These are phyloP conservation scores for Drosophila meridiana DNA, from an alignment of 2,888 invertebrate genomes.

Conservation along the genomic window DNA sequence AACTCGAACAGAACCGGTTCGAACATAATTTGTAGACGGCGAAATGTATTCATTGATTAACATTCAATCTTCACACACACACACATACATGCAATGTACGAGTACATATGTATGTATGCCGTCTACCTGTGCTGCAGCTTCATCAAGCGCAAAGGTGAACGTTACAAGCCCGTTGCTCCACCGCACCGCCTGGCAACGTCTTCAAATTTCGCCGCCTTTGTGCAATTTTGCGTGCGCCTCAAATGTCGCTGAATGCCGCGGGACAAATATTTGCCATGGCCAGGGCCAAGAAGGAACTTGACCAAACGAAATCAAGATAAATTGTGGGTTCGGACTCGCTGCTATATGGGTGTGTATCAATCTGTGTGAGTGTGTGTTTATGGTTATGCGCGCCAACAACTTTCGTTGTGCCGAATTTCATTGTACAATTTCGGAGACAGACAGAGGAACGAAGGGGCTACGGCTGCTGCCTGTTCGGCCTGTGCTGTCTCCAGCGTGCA, in stretches of 20 bases:
- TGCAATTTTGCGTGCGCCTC: conserved; percentile 48
- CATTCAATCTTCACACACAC: conserved; percentile 54
- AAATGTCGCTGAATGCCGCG: conserved; percentile 24
- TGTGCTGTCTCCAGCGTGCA: conserved; percentile 23
- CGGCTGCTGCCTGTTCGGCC: background rate
- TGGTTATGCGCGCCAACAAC: conserved; percentile 63
- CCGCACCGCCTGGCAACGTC: background rate
- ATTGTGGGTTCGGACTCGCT: conserved; percentile 64
- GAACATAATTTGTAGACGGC: conserved; percentile 21
- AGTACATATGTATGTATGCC: background rate
- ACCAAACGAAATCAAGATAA: conserved; percentile 64
- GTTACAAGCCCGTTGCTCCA: conserved; percentile 18
- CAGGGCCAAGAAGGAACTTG: conserved; percentile 64
- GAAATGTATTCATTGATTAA: conserved; percentile 72
- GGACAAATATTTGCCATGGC: conserved; percentile 14
- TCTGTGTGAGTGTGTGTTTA: conserved; percentile 19
- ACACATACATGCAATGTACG: conserved; percentile 5
- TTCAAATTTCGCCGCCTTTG: conserved; percentile 52
- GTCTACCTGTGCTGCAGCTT: conserved; percentile 62
- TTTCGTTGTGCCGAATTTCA: conserved; percentile 80
- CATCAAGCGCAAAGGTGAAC: conserved; percentile 52
- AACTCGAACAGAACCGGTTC: conserved; percentile 43
- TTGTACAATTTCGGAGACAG: conserved; percentile 63
- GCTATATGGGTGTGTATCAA: conserved; percentile 25
- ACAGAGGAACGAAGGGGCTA: conserved; percentile 6